Evolutionary conservation across 1,140 invertebrate species (phyloP), one percentile per base, ranked within the genome.

Genomic region (Dermatophagoides farinae): DNA sequence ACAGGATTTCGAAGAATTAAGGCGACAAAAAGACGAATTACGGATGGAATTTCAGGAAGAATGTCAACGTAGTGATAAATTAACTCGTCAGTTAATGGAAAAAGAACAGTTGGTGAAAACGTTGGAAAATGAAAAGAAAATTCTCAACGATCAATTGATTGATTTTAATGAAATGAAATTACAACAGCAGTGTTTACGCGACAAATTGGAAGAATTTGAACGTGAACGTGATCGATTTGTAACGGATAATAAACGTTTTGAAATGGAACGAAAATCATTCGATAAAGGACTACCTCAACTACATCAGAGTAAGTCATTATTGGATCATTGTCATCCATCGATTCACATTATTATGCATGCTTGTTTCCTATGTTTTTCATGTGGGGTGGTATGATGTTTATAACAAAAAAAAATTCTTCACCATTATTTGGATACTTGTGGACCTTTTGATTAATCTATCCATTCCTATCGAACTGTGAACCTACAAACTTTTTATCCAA

Each of bases 11-110:
- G 61, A 58, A 16, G 43, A 49, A n/a, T 20, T 66, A 16, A 16
- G 63, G 31, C 57, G 61, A 44, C 39, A 60, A n/a, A 66, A 66
- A 53, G 58, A 66, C 16, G 61, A 64, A 39, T 50, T 66, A 10
- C 41, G 49, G 1, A n/a, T 44, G 12, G 62, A 64, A 31, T 52
- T 66, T 1, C 59, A 62, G 20, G 65, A 66, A 53, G 65, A 66
- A 44, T 41, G 18, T 49, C 1, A 14, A 39, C 58, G 58, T 16
- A 16, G 58, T 18, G 46, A 60, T 41, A 37, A 60, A 41, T 43
- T 60, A 20, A 60, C 58, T 2, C 14, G 16, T 1, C 58, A 60
- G 38, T 22, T 60, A 20, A 18, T 60, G 18, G 41, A 60, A 22
- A 60, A 47, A 18, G 58, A 60, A 60, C 14, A 52, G 10, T 6